Conservation (phyloP, 2,797 vertebrate genomes). For the Knipowitschia caucasica region DNA sequence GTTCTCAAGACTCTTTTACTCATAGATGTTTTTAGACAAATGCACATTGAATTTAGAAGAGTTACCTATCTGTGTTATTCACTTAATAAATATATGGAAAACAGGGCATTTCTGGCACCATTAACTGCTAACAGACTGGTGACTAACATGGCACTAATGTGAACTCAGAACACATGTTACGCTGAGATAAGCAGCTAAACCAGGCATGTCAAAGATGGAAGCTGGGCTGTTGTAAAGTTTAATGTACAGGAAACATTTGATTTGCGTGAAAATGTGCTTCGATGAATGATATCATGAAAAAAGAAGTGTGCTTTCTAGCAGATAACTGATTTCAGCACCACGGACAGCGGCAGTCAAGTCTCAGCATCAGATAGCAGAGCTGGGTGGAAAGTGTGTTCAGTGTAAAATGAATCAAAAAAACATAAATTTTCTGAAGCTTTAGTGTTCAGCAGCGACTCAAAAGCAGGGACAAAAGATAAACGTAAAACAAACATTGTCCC, state of each 20-base stretch:
- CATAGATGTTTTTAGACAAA: too few relatives aligned
- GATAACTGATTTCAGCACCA: constrained; percentile 7
- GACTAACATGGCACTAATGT: constrained; percentile 3
- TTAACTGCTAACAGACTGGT: constrained; percentile 3
- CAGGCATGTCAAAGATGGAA: background rate
- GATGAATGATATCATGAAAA: too few relatives aligned
- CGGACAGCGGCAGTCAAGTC: background rate
- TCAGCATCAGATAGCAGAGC: background rate
- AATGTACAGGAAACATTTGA: background rate
- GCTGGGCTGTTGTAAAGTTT: background rate
- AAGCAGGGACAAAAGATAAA: too few relatives aligned
- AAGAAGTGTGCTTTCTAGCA: background rate
- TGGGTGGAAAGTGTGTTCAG: background rate
- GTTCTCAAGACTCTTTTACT: too few relatives aligned
- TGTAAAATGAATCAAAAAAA: too few relatives aligned
- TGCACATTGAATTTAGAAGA: too few relatives aligned
- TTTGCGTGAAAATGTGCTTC: background rate
- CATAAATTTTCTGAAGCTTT: too few relatives aligned
- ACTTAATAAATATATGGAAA: background rate
- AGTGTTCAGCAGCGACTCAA: too few relatives aligned
- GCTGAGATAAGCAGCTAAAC: background rate
- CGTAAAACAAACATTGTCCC: too few relatives aligned
- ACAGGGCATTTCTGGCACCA: background rate
- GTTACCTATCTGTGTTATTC: too few relatives aligned
- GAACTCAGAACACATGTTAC: background rate